Base-by-base conservation (phyloP, 1,140 invertebrate species). In the Dolichoris vasculosae region DNA sequence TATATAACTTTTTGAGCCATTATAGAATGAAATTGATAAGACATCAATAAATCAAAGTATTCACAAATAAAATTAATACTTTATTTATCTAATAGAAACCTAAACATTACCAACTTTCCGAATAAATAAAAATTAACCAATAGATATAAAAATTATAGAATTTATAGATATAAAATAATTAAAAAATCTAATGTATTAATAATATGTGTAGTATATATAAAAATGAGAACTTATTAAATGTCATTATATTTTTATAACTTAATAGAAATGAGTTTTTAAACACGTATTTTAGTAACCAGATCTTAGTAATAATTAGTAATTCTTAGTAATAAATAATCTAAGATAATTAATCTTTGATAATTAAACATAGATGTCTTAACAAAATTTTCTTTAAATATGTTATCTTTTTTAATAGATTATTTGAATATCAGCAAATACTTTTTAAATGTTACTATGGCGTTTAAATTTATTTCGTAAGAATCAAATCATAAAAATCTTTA, bases 21-120 rank as follows among this genome's bases (percentile, higher is more conserved):
- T 59, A 43, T 75, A 35, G 30, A 75, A 48, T 48, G 81, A 75
- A 51, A 48, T 35, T 75, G 51, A 83, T 40, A n/a, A n/a, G 32
- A 63, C 51, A 69, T 48, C 69, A 83, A 83, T 83, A 83, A 83
- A 83, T 75, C 81, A 83, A 83, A 83, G 69, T 83, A 63, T 82
- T 73, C 81, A 1, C 80, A 82, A 38, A 71, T 82, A 30, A 51
- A 43, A 59, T 40, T 63, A 43, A 23, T 63, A 32, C 75, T 83
- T 83, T 75, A 75, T 83, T 83, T n/a, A 55, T 32, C 35, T 38
- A 23, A 15, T 20, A n/a, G 35, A 51, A 6, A 26, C 67, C 67
- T 79, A 35, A 30, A 11, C 69, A n/a, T 30, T 77, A 79, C 8
- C 23, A 43, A 15, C 20, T 26, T 73, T 13, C 6, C 26, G 8